Evolutionary conservation across 2,797 vertebrate genomes (phyloP), one percentile per base, ranked within the genome.

Genomic region (Monodelphis domestica): DNA sequence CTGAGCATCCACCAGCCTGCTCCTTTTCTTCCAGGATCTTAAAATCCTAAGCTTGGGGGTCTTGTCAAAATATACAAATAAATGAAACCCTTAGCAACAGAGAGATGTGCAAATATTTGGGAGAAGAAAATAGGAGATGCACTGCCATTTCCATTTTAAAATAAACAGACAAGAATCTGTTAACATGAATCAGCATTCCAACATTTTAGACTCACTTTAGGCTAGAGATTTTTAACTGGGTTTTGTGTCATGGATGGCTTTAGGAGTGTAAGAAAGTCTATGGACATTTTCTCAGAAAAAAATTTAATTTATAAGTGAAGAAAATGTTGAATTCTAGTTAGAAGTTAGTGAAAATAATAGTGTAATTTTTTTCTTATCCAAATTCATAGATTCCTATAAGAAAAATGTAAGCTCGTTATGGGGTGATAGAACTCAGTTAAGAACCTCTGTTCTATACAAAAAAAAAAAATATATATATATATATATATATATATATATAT

Each of bases 41-140:
- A 54, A 93, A 96, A 54, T 57, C 59, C 91, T 87, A 95, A 93
- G 0, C 90, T 94, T 91, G 90, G 54, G 54, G 33, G 50, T 15
- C 88, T 84, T 94, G 70, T 84, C 70, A 84, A 84, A 84, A 84
- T 45, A 84, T 21, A 84, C 50, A 50, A 84, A 78, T 78, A 95
- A 95, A 92, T 96, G 95, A 12, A 2, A 30, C 0, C 87, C 90
- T 93, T 94, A 30, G 29, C 33, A 90, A 63, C 51, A 53, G 54
- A 95, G 50, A 12, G 50, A 95, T 95, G 97, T 94, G 78, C 89
- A 96, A 95, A 95, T 90, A 96, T 93, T 2, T 95, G 51, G 63
- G 87, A 96, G 95, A 90, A 51, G 94, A 95, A 5, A 45, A 91
- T 95, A 87, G 94, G 97, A 30, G 78, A 91, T n/a, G 89, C 84